Evolutionary conservation across 2,797 vertebrate genomes (phyloP), one percentile per base, ranked within the genome.

Genomic region (Prionace glauca): DNA sequence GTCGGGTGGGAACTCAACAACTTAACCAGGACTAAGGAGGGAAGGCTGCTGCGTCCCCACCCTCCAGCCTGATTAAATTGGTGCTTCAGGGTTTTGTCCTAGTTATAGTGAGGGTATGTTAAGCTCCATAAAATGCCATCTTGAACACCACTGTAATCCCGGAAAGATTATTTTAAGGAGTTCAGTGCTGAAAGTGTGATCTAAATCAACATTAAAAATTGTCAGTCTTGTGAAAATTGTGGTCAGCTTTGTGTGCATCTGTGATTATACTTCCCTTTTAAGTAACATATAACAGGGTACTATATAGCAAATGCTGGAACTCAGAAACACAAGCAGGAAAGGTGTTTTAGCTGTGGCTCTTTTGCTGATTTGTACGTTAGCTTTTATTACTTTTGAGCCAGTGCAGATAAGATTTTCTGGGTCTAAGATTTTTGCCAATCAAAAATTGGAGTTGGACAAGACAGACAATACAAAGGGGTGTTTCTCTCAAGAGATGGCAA

Each of bases 311-410:
- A 87, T 56, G 50, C 1, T 87, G 8, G 5, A 50, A 50, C 36
- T 26, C 24, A 22, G 81, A 45, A 84, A 84, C n/a, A 84, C 36
- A 41, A 45, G 18, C 81, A 84, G 41, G 16, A 36, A 79, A 79
- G 10, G 11, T n/a, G 41, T 50, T 74, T 56, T 20, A 74, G 41
- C 29, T 36, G 10, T 32, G 16, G 36, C 11, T 67, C 20, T 74
- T 94, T 94, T 74, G 69, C 71, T 50, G 93, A 94, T 77, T 94
- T 94, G 93, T 11, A 29, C 20, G 9, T 74, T 74, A 24, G 36
- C 26, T 74, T 94, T 94, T 74, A 74, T 45, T 74, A 50, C 45
- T 45, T 69, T 94, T 8, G 36, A 41, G 29, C 12, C 56, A 74
- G 56, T 94, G 26, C 18, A 29, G 11, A 74, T 74, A 18, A 32